A percentile compares a stretch with the other conserved stretches of the same genome.
Evolutionary conservation across 2,113 vertebrate species (phyloP).

Genomic region (Ranitomeya imitator): DNA sequence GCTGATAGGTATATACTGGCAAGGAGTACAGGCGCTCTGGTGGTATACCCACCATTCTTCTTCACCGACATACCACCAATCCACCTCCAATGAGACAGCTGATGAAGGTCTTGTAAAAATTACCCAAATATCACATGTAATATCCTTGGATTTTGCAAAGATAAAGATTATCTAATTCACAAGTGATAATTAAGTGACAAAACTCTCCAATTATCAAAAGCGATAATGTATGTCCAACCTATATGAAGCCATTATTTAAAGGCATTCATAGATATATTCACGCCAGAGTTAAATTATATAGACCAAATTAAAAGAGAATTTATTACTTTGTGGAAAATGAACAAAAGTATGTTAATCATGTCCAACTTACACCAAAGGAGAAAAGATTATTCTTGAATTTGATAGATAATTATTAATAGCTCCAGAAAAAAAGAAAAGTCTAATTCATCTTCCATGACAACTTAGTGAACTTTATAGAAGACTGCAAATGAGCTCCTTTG

Average conservation of each 20-base stretch:
- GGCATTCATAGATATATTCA: background rate
- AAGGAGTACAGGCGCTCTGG: too few species aligned
- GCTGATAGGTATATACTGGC: too few species aligned
- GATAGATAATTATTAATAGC: background rate
- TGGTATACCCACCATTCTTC: too few species aligned
- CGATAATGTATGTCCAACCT: background rate
- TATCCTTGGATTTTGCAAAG: too few species aligned
- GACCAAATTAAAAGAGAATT: background rate
- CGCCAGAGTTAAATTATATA: background rate
- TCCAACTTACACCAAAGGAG: background rate
- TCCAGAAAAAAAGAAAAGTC: background rate
- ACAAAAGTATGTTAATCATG: conserved; percentile 7
- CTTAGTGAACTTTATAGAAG: background rate
- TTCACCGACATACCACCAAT: too few species aligned
- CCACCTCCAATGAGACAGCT: too few species aligned
- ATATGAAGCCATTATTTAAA: background rate
- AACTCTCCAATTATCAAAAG: background rate
- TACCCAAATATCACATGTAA: too few species aligned
- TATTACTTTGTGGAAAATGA: background rate
- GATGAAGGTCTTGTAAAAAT: too few species aligned
- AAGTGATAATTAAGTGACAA: background rate
- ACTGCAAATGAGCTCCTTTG: background rate
- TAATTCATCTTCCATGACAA: background rate
- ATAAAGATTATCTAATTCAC: too few species aligned
- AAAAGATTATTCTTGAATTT: background rate